phyloP scores from a whole-genome alignment of 2,113 vertebrate species.

The Isichthys henryi region DNA sequence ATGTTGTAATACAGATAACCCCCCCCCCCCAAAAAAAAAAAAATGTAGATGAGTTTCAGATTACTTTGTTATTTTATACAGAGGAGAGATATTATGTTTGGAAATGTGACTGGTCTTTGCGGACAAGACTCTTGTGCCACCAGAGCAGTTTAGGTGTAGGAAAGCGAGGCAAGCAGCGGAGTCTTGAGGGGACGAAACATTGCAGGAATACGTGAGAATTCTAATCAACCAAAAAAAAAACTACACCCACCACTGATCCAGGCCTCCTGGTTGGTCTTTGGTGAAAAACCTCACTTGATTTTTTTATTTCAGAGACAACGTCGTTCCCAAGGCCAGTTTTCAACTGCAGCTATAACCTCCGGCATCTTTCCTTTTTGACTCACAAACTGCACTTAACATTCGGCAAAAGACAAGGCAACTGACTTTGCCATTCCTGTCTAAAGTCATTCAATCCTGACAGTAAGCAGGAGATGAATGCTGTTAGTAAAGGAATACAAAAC shows the following conservation, averaged over 20 bases:
- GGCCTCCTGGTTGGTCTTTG: background rate
- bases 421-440: conserved; percentile 14
- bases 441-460: conserved; percentile 14
- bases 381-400: background rate
- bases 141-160: conserved; percentile 33
- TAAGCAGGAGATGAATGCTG: conserved; percentile 19
- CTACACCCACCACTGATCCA: background rate
- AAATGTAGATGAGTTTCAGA: background rate
- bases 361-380: background rate
- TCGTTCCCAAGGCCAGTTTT: background rate
- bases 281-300: conserved; percentile 13
- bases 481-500: conserved; percentile 1
- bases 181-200: conserved; percentile 57
- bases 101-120: background rate
- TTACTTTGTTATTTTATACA: background rate
- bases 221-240: conserved; percentile 40
- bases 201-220: conserved; percentile 52
- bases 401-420: conserved; percentile 9
- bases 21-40: background rate
- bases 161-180: conserved; percentile 50
- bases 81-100: background rate
- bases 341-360: background rate
- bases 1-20: background rate
- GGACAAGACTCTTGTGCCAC: background rate
- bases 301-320: conserved; percentile 7